Percentiles rank a stretch among this genome's conserved stretches.
These are phyloP conservation scores for Poliocrania exsul DNA, from an alignment of 2,797 vertebrate genomes.

Conservation along the genomic window DNA sequence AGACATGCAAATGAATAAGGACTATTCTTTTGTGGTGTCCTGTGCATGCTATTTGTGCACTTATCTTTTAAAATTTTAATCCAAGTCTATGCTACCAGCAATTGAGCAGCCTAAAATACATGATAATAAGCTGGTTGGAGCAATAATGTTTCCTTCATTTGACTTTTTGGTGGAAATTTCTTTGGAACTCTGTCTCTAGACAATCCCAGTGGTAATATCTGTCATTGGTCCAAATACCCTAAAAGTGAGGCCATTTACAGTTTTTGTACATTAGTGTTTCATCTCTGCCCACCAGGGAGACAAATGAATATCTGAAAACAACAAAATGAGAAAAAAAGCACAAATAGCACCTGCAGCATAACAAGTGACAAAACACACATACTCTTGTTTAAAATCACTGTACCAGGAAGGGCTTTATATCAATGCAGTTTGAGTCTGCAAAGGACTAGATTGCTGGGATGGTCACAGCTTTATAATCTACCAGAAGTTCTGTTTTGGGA, in stretches of 20 bases:
- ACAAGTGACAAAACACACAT: rapidly evolving
- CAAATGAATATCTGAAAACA: not conserved
- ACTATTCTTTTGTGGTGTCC: not conserved
- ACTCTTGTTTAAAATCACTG: not conserved
- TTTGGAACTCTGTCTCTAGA: not conserved
- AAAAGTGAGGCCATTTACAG: not conserved
- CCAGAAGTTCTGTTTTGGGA: not conserved
- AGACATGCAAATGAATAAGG: not conserved
- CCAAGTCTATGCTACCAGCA: not conserved
- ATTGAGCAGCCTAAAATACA: not conserved
- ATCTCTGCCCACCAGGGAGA: not conserved
- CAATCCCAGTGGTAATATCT: not conserved
- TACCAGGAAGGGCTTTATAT: not conserved
- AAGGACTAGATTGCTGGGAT: not conserved
- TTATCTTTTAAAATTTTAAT: not conserved
- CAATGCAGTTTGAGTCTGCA: not conserved
- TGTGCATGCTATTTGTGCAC: rapidly evolving
- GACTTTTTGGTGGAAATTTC: not conserved
- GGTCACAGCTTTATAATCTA: not conserved
- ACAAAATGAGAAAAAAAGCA: not conserved
- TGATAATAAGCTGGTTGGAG: not conserved
- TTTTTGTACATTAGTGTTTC: not conserved
- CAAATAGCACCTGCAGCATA: not conserved
- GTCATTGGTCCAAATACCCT: not conserved
- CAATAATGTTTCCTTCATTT: not conserved